Conservation (phyloP, 2,888 invertebrate genomes). For the Microdon myrmicae region DNA sequence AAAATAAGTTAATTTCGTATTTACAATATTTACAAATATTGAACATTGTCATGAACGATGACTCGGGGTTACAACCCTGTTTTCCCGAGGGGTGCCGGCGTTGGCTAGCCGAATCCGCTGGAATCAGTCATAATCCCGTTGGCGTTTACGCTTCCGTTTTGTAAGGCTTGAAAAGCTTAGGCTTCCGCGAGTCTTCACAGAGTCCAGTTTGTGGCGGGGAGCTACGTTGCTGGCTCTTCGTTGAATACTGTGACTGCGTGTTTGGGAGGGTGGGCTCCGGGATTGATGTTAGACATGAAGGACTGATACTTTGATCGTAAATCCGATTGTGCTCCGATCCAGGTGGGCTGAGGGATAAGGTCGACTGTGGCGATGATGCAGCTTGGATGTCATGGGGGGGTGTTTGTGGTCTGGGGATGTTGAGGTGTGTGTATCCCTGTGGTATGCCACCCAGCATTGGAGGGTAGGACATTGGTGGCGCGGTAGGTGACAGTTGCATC, state of each 20-base stretch:
- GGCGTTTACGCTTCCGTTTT: conserved; percentile 69
- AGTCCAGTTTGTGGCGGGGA: conserved; percentile 52
- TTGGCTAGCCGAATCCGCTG: too few relatives aligned
- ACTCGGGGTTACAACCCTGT: too few relatives aligned
- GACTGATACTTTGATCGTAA: conserved; percentile 63
- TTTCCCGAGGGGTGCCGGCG: too few relatives aligned
- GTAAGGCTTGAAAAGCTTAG: conserved; percentile 81
- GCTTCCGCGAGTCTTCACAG: conserved; percentile 66
- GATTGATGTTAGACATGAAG: conserved; percentile 53
- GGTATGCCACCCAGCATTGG: conserved; percentile 60
- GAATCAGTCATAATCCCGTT: too few relatives aligned
- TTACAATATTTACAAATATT: too few relatives aligned
- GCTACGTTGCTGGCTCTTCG: conserved; percentile 51
- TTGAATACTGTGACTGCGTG: conserved; percentile 53
- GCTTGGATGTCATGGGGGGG: conserved; percentile 66
- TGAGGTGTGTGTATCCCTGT: conserved; percentile 55
- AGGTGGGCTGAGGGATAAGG: conserved; percentile 65
- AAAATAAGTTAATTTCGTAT: too few relatives aligned
- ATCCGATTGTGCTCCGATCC: conserved; percentile 66
- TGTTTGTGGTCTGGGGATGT: conserved; percentile 63
- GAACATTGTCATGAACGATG: too few relatives aligned
- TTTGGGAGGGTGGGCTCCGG: conserved; percentile 56
- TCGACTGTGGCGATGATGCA: conserved; percentile 65
- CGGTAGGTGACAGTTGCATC: conserved; percentile 59
- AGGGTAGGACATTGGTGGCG: conserved; percentile 52